Base-by-base conservation (phyloP, 2,888 invertebrate genomes). In the Antheraea yamamai region DNA sequence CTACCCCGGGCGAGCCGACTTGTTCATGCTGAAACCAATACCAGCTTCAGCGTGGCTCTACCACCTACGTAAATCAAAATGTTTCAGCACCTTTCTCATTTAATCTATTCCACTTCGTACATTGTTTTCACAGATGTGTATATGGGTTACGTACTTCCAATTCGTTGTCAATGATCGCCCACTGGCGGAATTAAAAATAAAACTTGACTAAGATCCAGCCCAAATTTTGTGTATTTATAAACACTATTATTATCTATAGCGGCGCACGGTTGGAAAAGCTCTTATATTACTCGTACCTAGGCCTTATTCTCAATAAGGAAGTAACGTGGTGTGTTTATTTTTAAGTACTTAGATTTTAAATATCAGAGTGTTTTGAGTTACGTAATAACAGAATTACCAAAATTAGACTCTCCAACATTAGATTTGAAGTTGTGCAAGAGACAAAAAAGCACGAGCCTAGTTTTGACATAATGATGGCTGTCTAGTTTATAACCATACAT, bases 111-210 rank as follows among this genome's bases (percentile, higher is more conserved):
- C 52, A 74, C 70, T 79, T 73, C 51, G 75, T 79, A 74, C 76
- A 72, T 76, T 74, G 64, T 66, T 30, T 30, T 66, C 0, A 66
- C 64, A 66, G 30, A 77, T 76, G 77, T 79, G 75, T 88, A 83
- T 88, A 83, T 81, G 77, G 89, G 89, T 86, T 88, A 89, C 88
- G 87, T 82, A 82, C 85, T 77, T 81, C 71, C 83, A 82, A 82
- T 82, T 85, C 83, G 79, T 81, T 83, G 75, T 80, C 58, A 75
- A 61, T 79, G 82, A 80, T 85, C 88, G 85, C 88, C 88, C 85
- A 87, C 88, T 83, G 78, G 35, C 47, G 84, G 61, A 71, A 73
- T 82, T 85, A 84, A 81, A 85, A 84, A 84, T 86, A 87, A 76
- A 79, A 78, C 82, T 83, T 84, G 84, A 85, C 85, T 81, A 78